A percentile compares a stretch with the other conserved stretches of the same genome.
Conservation (phyloP, 2,888 invertebrate species). For the Ctena decussata region DNA sequence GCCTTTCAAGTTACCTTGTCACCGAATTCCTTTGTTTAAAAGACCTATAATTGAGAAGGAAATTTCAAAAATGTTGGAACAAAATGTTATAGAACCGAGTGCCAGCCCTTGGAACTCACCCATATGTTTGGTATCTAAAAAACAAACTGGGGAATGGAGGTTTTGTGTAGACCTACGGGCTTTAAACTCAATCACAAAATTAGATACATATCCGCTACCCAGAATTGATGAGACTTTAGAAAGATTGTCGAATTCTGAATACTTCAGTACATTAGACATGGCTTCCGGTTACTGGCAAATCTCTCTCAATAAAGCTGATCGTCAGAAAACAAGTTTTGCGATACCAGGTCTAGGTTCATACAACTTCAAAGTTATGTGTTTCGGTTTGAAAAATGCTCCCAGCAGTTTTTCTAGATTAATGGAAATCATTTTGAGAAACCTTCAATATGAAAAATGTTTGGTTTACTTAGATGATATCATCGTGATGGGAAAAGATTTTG, state of each 20-base stretch:
- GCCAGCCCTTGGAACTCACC: neutral
- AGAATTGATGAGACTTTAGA: neutral
- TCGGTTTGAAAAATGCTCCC: slow-evolving; percentile 27
- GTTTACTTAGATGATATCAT: slow-evolving; percentile 27
- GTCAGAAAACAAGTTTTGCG: neutral
- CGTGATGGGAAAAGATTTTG: slow-evolving; percentile 14
- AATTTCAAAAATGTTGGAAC: neutral
- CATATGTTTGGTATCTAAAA: neutral
- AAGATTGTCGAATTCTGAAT: neutral
- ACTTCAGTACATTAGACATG: neutral
- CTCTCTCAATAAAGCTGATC: neutral
- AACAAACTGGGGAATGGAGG: neutral
- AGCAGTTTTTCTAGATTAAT: slow-evolving; percentile 2
- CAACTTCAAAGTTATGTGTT: slow-evolving; percentile 4
- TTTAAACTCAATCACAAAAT: neutral
- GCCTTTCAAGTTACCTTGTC: neutral
- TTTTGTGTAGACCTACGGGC: neutral
- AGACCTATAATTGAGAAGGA: neutral
- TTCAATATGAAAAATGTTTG: slow-evolving; percentile 14
- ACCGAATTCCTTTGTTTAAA: neutral
- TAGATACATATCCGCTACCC: neutral
- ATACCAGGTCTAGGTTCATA: neutral
- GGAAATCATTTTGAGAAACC: neutral
- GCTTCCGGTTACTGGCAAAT: neutral
- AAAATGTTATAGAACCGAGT: neutral